A percentile compares a stretch with the other conserved stretches of the same genome.
Evolutionary conservation across 2,113 vertebrate genomes (phyloP).

Genomic region (Pandion haliaetus): DNA sequence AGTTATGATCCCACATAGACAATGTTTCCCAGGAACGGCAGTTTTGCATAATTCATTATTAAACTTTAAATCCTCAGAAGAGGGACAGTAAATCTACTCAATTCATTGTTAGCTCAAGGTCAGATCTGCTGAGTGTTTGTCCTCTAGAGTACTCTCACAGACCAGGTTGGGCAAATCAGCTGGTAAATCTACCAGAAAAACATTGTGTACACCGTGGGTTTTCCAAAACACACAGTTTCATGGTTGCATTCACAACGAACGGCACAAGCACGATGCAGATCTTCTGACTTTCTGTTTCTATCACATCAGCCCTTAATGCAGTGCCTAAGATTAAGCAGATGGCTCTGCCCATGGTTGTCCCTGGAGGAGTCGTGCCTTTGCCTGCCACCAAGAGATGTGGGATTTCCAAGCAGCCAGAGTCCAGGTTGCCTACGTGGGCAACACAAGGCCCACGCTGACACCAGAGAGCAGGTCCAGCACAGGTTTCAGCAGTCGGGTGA

Average conservation of each 20-base stretch:
- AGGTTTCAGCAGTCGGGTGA: neutral
- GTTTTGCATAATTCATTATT: neutral
- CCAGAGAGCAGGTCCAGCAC: neutral
- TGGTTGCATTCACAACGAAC: neutral
- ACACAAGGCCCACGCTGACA: neutral
- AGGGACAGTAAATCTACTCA: neutral
- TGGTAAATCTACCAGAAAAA: neutral
- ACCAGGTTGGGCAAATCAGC: neutral
- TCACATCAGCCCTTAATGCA: neutral
- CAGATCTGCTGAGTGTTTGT: neutral
- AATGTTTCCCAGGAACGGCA: neutral
- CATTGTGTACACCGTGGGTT: neutral
- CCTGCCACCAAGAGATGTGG: neutral
- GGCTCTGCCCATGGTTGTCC: rapidly evolving
- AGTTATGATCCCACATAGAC: neutral
- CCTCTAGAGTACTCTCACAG: neutral
- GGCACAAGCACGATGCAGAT: neutral
- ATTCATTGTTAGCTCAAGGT: neutral
- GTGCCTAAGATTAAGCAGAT: neutral
- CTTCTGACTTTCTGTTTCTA: neutral
- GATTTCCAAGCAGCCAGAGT: neutral
- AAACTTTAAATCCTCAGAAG: neutral
- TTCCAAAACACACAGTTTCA: neutral
- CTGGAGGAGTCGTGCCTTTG: neutral
- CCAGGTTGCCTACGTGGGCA: neutral